Base-by-base conservation (phyloP, 2,113 vertebrate species). In the Chinchilla lanigera region DNA sequence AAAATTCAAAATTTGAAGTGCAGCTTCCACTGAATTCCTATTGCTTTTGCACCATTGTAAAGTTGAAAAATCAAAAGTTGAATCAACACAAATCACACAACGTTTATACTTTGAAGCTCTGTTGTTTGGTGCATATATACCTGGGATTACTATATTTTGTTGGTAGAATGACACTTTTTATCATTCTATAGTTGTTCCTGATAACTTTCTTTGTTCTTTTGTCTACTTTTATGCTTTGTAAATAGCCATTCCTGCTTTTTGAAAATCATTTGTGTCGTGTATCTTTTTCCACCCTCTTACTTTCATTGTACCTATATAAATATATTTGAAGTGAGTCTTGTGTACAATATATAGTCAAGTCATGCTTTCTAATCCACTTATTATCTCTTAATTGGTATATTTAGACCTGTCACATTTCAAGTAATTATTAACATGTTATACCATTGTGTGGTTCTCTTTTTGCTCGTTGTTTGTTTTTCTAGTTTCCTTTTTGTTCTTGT, bases 401-500 rank as follows among this genome's bases (percentile, higher is more conserved):
- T 92, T 67, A 87, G 88, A 69, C 54, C n/a, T 75, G 75, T 89
- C 88, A 50, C 28, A 60, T 86, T 73, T 89, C 85, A 93, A 86
- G 38, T 75, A 93, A 89, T 84, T 92, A 52, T 20, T 85, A 83
- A 85, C 19, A 82, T 33, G 22, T 67, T 75, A 92, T 69, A n/a
- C 44, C 71, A 92, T 67, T 56, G 5, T 89, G 77, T 77, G 71
- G 8, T 83, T 44, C 94, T 73, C 47, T 89, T 63, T 75, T 86
- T 80, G 69, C 86, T 93, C 73, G 35, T 28, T 90, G 35, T 75
- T 26, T 86, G 26, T 71, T 82, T 86, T 52, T 86, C n/a, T 26
- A 69, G 35, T 82, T 88, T 88, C 69, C 38, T 73, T 97, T 89
- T 86, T 69, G 54, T 89, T 89, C 30, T 54, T 73, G 86, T 93